Conservation (phyloP, 2,797 vertebrate genomes). For the Galago senegalensis region DNA sequence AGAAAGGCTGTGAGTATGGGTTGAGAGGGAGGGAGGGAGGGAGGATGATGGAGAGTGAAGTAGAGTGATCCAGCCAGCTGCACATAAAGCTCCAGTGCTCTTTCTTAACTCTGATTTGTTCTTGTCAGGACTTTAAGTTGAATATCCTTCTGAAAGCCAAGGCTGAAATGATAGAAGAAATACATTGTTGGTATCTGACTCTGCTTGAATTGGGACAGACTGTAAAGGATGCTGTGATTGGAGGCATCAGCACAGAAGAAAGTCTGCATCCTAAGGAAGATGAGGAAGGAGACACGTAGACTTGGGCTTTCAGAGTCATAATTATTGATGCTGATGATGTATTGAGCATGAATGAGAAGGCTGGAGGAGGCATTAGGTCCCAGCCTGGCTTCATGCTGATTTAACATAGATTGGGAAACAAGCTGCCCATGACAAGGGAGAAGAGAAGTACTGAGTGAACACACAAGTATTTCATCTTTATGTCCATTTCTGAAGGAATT, state of each 20-base stretch:
- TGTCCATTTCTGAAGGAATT: constrained; percentile 16
- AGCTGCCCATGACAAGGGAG: background rate
- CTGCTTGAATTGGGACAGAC: constrained; percentile 18
- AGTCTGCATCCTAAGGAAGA: background rate
- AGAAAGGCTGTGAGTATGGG: background rate
- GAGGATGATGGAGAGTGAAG: background rate
- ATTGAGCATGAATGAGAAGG: background rate
- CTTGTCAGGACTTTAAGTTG: background rate
- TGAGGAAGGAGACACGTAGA: background rate
- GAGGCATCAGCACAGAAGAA: background rate
- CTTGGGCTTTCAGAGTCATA: background rate
- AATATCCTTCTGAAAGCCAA: constrained; percentile 12
- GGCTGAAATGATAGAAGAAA: background rate
- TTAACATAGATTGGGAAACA: background rate
- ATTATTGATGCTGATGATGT: background rate
- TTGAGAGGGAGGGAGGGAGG: too few relatives aligned
- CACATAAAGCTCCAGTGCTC: background rate
- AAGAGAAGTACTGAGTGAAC: background rate
- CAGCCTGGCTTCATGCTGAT: background rate
- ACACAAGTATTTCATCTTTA: background rate
- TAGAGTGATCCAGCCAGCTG: background rate
- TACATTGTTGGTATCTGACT: background rate
- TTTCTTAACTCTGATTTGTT: background rate
- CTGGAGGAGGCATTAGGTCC: background rate
- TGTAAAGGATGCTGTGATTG: background rate